phyloP scores from a whole-genome alignment of 1,140 invertebrate species.

The Macrocentrus cingulum region DNA sequence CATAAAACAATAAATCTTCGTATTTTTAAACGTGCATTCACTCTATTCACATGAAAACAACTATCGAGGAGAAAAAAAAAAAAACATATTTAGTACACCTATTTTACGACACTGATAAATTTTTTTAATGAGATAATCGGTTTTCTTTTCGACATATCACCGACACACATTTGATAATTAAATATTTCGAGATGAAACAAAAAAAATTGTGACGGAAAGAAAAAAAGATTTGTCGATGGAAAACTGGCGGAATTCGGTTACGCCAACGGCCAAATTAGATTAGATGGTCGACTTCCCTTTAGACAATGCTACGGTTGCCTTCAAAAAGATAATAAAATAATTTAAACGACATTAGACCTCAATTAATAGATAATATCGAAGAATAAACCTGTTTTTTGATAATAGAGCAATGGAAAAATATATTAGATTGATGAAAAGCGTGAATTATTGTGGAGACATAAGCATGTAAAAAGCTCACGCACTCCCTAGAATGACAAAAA shows the following conservation, averaged over 20 bases:
- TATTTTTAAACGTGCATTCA: not conserved
- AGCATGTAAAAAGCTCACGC: slow-evolving; percentile 13
- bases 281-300: slow-evolving; percentile 19
- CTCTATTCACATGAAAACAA: too few relatives aligned
- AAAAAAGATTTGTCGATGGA: not conserved
- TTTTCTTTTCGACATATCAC: too few relatives aligned
- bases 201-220: too few relatives aligned
- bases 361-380: not conserved
- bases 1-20: slow-evolving; percentile 23
- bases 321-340: not conserved
- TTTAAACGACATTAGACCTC: too few relatives aligned
- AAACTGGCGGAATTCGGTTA: slow-evolving; percentile 9
- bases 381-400: not conserved
- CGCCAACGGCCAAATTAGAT: slow-evolving; percentile 22
- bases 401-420: not conserved
- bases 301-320: not conserved
- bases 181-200: too few relatives aligned
- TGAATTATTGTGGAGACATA: not conserved
- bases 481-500: slow-evolving; percentile 10
- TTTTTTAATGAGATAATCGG: too few relatives aligned
- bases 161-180: too few relatives aligned
- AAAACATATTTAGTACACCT: too few relatives aligned
- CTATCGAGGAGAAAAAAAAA: too few relatives aligned
- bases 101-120: too few relatives aligned
- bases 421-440: not conserved